Conservation (phyloP, 2,888 invertebrate species). For the Philopedon plagiatum region DNA sequence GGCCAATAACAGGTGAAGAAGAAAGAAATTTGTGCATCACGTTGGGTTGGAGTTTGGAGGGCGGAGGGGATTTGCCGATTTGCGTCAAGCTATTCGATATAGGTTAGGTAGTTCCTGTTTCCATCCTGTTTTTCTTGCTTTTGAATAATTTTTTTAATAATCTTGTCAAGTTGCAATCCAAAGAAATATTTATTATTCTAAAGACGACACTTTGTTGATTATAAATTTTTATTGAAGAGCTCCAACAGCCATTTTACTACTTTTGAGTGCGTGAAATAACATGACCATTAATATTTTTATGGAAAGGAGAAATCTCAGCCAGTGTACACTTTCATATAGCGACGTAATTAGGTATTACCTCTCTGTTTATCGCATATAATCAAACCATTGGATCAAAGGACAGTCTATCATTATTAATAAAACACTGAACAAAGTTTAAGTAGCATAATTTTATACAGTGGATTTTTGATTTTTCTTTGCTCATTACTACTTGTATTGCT, state of each 20-base stretch:
- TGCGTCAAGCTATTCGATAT: no score
- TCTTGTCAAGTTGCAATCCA: no score
- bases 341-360: conserved; percentile 39
- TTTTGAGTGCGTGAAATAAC: background rate
- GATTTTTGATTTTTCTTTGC: background rate
- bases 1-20: no score
- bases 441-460: background rate
- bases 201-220: no score
- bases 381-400: conserved; percentile 21
- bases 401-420: conserved; percentile 29
- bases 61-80: no score
- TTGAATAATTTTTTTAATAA: no score
- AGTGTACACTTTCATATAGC: conserved; percentile 34
- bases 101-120: no score
- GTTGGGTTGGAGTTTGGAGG: no score
- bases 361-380: conserved; percentile 19
- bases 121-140: no score
- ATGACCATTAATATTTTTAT: conserved; percentile 27
- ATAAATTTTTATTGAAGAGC: background rate
- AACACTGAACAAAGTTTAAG: conserved; percentile 43
- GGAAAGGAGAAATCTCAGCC: conserved; percentile 43
- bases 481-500: conserved; percentile 14
- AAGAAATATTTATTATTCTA: no score
- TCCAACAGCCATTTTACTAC: background rate
- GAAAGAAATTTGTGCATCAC: no score